A percentile compares a stretch with the other conserved stretches of the same genome.
Conservation (phyloP, 1,140 invertebrate species). For the Drosophila saltans region DNA sequence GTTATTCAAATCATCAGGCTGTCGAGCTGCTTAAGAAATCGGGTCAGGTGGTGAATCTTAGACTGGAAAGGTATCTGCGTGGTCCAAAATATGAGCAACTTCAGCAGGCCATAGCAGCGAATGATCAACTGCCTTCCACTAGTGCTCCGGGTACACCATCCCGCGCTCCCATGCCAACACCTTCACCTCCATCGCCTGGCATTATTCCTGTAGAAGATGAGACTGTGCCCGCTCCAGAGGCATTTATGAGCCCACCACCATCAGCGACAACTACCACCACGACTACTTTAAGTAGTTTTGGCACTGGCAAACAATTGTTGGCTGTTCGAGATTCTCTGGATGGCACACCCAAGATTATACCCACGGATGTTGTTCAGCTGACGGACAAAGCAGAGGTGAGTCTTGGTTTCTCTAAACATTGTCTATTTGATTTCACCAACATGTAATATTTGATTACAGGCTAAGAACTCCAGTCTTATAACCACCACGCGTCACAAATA, state of each 20-base stretch:
- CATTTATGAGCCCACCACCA: constrained; percentile 61
- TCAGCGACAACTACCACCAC: constrained; percentile 50
- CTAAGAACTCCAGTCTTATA: constrained; percentile 66
- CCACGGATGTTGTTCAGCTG: constrained; percentile 63
- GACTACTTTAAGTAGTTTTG: constrained; percentile 70
- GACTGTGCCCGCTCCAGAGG: constrained; percentile 56
- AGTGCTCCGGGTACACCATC: constrained; percentile 85
- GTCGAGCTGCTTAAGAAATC: constrained; percentile 96
- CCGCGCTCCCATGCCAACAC: constrained; percentile 61
- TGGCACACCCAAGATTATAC: constrained; percentile 66
- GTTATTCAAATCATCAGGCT: constrained; percentile 97
- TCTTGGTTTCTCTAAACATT: background rate
- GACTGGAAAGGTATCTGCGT: constrained; percentile 95
- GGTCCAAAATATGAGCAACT: constrained; percentile 98
- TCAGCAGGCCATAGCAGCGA: constrained; percentile 95
- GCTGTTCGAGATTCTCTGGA: constrained; percentile 71
- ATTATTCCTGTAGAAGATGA: constrained; percentile 44
- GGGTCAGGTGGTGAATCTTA: constrained; percentile 92
- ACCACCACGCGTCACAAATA: constrained; percentile 79
- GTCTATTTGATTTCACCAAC: background rate
- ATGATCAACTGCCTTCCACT: constrained; percentile 88
- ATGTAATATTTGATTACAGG: constrained; percentile 24
- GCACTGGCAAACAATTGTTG: constrained; percentile 71
- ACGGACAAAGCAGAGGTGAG: constrained; percentile 65
- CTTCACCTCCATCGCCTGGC: constrained; percentile 37